These are phyloP conservation scores for Clytia hemisphaerica DNA, from an alignment of 30 jellyfish, hydroid and myxozoan species.

Conservation along the genomic window DNA sequence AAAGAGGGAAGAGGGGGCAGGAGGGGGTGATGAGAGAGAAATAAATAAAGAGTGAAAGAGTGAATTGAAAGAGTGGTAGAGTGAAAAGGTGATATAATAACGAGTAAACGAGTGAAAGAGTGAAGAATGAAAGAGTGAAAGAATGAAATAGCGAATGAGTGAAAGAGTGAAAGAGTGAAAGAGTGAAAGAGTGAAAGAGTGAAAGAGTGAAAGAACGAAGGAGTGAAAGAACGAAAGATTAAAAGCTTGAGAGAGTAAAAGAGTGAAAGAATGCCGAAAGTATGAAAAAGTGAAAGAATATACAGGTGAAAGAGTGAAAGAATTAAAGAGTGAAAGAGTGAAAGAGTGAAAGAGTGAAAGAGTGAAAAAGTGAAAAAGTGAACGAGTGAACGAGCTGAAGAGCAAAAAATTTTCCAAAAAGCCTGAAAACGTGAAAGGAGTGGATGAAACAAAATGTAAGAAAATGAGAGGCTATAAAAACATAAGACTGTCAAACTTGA, in stretches of 20 bases:
- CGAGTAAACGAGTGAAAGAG: not conserved
- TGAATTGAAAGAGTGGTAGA: not conserved
- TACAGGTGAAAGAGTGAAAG: too few relatives aligned
- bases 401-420: slow-evolving; percentile 18
- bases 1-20: not conserved
- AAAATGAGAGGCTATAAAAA: too few relatives aligned
- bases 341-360: slow-evolving; percentile 9
- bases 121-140: not conserved
- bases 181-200: not conserved
- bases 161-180: not conserved
- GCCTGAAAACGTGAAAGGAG: too few relatives aligned
- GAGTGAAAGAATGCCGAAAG: too few relatives aligned
- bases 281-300: too few relatives aligned
- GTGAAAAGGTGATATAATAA: not conserved
- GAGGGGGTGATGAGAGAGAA: not conserved
- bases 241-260: too few relatives aligned
- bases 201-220: not conserved
- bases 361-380: not conserved
- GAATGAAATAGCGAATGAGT: not conserved
- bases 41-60: not conserved
- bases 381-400: not conserved
- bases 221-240: slow-evolving; percentile 13
- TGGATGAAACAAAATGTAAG: too few relatives aligned
- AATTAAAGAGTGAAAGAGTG: not conserved
- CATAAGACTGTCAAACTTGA: too few relatives aligned